Evolutionary conservation across 2,797 vertebrate genomes (phyloP).

Genomic region (Poeciliopsis paucimaculata): DNA sequence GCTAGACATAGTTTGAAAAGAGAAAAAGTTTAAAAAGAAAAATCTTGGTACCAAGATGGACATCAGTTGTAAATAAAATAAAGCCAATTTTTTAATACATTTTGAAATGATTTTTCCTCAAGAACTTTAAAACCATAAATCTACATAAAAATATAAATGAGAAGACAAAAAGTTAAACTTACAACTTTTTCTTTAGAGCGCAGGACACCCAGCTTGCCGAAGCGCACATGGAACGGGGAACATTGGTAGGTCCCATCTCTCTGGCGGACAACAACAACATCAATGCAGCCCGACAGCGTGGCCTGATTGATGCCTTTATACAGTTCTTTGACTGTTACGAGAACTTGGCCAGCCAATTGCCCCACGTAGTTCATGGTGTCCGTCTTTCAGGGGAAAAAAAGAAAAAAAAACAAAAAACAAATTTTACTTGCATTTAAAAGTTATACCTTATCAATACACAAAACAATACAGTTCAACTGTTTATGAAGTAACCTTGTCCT

Average conservation of each 20-base stretch:
- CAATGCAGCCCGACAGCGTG: slow-evolving; percentile 95
- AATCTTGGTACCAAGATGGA: not conserved
- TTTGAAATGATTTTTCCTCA: not conserved
- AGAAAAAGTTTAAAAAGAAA: not conserved
- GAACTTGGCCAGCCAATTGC: slow-evolving; percentile 95
- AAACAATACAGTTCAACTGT: not conserved
- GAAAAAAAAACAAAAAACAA: not conserved
- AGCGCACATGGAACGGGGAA: slow-evolving; percentile 96
- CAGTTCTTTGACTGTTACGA: slow-evolving; percentile 96
- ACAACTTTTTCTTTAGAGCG: slow-evolving; percentile 99
- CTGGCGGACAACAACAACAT: slow-evolving; percentile 94
- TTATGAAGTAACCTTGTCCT: not conserved
- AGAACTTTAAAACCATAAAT: not conserved
- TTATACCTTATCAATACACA: not conserved
- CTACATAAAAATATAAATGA: not conserved
- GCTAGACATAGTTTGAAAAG: not conserved
- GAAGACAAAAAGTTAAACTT: slow-evolving; percentile 58
- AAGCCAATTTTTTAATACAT: not conserved
- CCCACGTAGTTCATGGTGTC: slow-evolving; percentile 99
- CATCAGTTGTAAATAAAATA: not conserved
- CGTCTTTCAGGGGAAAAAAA: slow-evolving; percentile 70
- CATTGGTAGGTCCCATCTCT: slow-evolving; percentile 93
- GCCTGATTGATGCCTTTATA: slow-evolving; percentile 99
- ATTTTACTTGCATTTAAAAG: not conserved
- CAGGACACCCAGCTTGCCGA: slow-evolving; percentile 96